Base-by-base conservation (phyloP, 2,113 vertebrate genomes). In the Pomatostomus ruficeps region DNA sequence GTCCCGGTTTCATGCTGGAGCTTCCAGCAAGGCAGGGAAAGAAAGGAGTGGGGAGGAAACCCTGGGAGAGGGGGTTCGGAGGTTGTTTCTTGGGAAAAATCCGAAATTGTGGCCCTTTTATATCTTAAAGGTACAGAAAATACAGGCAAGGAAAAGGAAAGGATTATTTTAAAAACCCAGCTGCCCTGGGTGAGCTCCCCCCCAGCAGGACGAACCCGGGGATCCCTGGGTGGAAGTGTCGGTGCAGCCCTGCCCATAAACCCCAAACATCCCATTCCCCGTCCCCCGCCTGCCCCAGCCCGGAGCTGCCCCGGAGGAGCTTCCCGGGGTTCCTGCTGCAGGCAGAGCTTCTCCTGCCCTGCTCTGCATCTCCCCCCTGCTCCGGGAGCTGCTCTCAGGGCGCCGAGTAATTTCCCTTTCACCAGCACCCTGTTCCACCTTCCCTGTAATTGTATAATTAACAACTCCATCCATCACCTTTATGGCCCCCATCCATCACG, bases 401-500 rank as follows among this genome's bases (percentile, higher is more conserved):
- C 67, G 43, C 17, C 72, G 81, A 94, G 51, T 72, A n/a, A 73
- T 68, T 88, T 93, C 36, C 62, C 21, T 59, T 81, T 77, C 85
- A 51, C 36, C 16, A 68, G 65, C 57, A 78, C 40, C 24, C 31
- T 87, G 77, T 85, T 58, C 84, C 43, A 78, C 28, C 70, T 89
- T 58, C 43, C 18, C 28, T 76, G 40, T 89, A 91, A 94, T 14
- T 74, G 40, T 71, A 18, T 75, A 87, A 87, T 93, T 91, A 96
- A 67, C 85, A 75, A 45, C 57, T 87, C 43, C 46, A 89, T 89
- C 67, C 79, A 79, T 88, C 91, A 93, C 86, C 63, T 91, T 88
- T 86, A 76, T 52, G 52, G 29, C 75, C 58, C 23, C 40, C 70
- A 89, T 91, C 70, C 61, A 38, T 71, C 93, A 68, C 0, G 12